phyloP scores from a whole-genome alignment of 1,140 invertebrate species.

The Pseudobourletiella spinata region DNA sequence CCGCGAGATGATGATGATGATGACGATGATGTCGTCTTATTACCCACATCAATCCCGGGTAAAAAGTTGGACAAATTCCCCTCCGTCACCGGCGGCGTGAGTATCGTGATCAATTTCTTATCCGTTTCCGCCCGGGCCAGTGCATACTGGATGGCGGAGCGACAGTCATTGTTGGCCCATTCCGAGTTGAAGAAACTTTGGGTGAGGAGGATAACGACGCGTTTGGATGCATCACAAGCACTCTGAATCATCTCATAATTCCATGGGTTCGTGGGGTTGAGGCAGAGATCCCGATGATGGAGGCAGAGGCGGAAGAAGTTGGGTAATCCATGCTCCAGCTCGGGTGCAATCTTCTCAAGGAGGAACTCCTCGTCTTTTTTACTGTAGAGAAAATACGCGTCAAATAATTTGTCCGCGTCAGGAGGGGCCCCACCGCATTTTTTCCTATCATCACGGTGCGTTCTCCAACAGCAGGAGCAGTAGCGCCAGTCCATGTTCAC shows the following conservation, averaged over 20 bases:
- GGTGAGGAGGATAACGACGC: constrained; percentile 68
- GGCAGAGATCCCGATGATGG: constrained; percentile 43
- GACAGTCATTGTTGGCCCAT: constrained; percentile 73
- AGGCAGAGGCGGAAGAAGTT: constrained; percentile 67
- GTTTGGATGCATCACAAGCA: constrained; percentile 21
- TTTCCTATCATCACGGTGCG: too few species aligned
- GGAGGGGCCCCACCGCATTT: not conserved
- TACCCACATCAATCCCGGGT: too few species aligned
- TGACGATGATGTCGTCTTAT: not conserved
- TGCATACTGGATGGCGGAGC: constrained; percentile 59
- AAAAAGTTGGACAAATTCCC: not conserved
- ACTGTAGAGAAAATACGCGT: constrained; percentile 86
- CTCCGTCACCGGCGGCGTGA: constrained; percentile 18
- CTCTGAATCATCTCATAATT: constrained; percentile 26
- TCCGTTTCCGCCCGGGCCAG: constrained; percentile 8
- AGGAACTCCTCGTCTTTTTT: constrained; percentile 87
- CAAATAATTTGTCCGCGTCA: constrained; percentile 65
- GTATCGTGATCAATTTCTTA: constrained; percentile 30
- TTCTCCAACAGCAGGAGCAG: not conserved
- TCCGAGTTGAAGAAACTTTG: constrained; percentile 77
- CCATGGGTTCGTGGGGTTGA: constrained; percentile 29
- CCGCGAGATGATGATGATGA: not conserved
- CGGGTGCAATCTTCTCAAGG: constrained; percentile 66
- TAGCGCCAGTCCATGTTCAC: not conserved
- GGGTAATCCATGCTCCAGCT: constrained; percentile 53